Evolutionary conservation across 2,888 invertebrate genomes (phyloP).

Genomic region (Melanostoma scalare): DNA sequence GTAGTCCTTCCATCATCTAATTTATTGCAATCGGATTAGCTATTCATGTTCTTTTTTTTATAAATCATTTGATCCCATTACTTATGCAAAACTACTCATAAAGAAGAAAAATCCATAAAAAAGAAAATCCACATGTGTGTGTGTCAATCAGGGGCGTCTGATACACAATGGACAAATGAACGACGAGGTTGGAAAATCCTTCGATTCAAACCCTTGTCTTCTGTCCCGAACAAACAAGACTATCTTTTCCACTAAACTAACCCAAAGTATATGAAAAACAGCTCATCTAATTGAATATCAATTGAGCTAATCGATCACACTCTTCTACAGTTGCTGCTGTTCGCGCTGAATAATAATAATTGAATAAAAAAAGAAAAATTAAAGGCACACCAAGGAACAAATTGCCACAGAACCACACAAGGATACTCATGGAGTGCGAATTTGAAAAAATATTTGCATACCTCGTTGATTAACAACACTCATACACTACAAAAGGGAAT

Average conservation of each 20-base stretch:
- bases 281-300: constrained; percentile 49
- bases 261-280: neutral
- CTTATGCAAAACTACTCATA: constrained; percentile 69
- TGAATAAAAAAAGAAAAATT: constrained; percentile 51
- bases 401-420: constrained; percentile 53
- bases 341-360: constrained; percentile 61
- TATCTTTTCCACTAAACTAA: constrained; percentile 5
- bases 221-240: constrained; percentile 17
- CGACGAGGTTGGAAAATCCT: constrained; percentile 8
- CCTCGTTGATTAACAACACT: constrained; percentile 62
- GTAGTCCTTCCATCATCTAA: neutral
- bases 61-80: constrained; percentile 70
- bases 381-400: constrained; percentile 39
- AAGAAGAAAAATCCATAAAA: constrained; percentile 32
- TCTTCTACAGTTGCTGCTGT: constrained; percentile 38
- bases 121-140: constrained; percentile 8
- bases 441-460: constrained; percentile 59
- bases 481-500: neutral
- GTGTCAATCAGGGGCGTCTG: neutral
- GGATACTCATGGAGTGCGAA: constrained; percentile 58
- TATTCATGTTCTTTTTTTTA: constrained; percentile 33
- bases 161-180: constrained; percentile 29
- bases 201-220: constrained; percentile 56
- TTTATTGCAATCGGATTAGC: constrained; percentile 57
- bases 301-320: constrained; percentile 63